Conservation (phyloP, 2,113 vertebrate genomes). For the Pelmatolapia mariae region DNA sequence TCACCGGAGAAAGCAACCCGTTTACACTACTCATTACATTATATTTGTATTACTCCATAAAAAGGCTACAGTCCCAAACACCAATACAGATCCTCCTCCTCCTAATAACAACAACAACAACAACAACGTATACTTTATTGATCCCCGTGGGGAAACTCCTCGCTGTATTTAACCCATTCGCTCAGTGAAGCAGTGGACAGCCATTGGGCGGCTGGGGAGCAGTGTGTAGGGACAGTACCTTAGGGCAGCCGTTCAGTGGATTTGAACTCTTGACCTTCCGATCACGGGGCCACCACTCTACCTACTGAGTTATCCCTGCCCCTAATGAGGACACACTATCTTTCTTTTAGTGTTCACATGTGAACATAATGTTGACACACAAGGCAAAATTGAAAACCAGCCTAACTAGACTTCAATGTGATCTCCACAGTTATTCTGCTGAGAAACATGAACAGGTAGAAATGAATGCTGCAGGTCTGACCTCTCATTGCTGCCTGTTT, state of each 20-base stretch:
- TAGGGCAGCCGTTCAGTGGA: background rate
- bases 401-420: background rate
- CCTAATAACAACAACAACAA: fast-evolving
- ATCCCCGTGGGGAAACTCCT: fast-evolving
- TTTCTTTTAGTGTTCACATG: background rate
- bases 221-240: background rate
- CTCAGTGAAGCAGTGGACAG: background rate
- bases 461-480: background rate
- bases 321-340: background rate
- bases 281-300: fast-evolving
- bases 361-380: background rate
- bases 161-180: background rate
- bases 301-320: background rate
- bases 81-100: background rate
- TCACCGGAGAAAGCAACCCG: background rate
- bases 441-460: background rate
- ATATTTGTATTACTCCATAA: background rate
- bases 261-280: fast-evolving
- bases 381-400: background rate
- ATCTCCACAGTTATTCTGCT: background rate
- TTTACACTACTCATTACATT: background rate
- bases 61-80: background rate
- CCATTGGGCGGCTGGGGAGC: background rate
- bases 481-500: background rate
- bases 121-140: fast-evolving